Conservation (phyloP, 1,140 invertebrate genomes). For the Hycleus phaleratus region DNA sequence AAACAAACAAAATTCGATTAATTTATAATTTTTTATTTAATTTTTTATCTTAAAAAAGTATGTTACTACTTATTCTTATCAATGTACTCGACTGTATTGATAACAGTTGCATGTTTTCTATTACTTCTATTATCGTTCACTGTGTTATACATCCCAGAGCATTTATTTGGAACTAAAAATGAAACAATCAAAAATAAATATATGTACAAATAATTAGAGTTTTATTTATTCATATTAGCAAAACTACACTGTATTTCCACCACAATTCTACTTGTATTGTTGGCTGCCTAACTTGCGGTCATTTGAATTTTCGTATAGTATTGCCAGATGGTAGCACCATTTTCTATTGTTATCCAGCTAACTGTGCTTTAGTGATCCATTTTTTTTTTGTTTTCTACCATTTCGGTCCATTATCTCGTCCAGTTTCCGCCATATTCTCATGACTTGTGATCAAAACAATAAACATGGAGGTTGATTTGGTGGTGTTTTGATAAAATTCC, state of each 20-base stretch:
- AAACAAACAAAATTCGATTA: not conserved
- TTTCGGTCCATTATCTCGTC: constrained; percentile 6
- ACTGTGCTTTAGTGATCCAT: too few relatives aligned
- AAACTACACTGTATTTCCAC: not conserved
- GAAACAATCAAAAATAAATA: not conserved
- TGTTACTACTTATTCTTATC: constrained; percentile 11
- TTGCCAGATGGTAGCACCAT: not conserved
- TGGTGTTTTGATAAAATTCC: not conserved
- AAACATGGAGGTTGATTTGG: constrained; percentile 6
- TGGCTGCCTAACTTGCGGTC: not conserved
- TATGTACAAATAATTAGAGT: not conserved
- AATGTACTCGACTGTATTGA: constrained; percentile 20
- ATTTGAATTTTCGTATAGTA: too few relatives aligned
- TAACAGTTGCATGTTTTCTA: constrained; percentile 27
- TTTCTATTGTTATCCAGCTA: not conserved
- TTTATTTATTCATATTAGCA: not conserved
- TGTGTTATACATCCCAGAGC: constrained; percentile 23
- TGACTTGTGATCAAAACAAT: not conserved
- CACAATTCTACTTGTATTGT: not conserved
- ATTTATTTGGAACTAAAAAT: constrained; percentile 15
- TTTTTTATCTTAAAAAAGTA: constrained; percentile 4
- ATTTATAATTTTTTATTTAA: constrained; percentile 1
- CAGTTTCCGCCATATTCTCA: constrained; percentile 9
- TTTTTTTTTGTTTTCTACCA: constrained; percentile 2
- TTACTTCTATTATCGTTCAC: constrained; percentile 27